These are phyloP conservation scores for Campaea margaritaria DNA, from an alignment of 2,888 invertebrate species.

Conservation along the genomic window DNA sequence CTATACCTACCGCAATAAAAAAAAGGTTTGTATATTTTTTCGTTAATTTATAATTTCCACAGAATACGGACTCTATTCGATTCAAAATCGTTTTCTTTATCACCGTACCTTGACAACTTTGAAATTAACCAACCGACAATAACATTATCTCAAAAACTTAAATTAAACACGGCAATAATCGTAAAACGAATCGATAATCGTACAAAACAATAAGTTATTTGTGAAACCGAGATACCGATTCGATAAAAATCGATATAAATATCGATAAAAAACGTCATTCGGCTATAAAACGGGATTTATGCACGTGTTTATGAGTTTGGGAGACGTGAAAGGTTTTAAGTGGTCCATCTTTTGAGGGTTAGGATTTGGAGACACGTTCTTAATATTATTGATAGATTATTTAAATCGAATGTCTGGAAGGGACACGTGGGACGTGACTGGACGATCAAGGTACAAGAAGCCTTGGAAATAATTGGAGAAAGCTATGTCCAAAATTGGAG, in stretches of 20 bases:
- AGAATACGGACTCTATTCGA: background rate
- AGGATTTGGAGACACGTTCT: constrained; percentile 2
- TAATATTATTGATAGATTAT: background rate
- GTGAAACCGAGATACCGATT: constrained; percentile 49
- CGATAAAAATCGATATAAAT: constrained; percentile 48
- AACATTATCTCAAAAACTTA: constrained; percentile 33
- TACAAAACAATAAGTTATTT: constrained; percentile 63
- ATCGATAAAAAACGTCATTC: constrained; percentile 58
- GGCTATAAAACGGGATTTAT: constrained; percentile 52
- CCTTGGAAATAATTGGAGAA: no score
- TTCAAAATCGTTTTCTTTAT: constrained; percentile 14
- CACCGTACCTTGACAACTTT: constrained; percentile 11
- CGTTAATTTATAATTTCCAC: no score
- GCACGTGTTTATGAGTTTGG: constrained; percentile 23
- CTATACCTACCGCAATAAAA: no score
- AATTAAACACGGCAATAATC: constrained; percentile 68
- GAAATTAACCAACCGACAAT: constrained; percentile 29
- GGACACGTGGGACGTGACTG: no score
- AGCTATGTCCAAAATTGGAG: no score
- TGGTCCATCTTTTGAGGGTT: constrained; percentile 6
- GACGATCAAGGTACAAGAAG: no score
- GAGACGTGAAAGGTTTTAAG: constrained; percentile 13
- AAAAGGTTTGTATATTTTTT: no score
- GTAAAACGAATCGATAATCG: constrained; percentile 74
- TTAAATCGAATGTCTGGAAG: no score